Conservation (phyloP, 2,888 invertebrate species). For the Noctua comes region DNA sequence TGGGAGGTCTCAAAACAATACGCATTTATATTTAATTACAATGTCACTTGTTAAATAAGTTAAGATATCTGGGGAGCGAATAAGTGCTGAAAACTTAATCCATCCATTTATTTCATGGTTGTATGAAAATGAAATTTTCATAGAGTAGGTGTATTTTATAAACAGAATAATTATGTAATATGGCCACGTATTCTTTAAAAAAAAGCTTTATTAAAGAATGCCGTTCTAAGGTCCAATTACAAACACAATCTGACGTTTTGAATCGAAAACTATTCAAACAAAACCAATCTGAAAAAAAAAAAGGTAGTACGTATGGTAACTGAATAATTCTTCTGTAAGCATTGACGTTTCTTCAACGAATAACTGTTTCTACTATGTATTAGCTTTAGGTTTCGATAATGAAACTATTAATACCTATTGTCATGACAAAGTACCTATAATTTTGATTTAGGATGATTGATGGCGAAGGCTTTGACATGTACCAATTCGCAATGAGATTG, state of each 20-base stretch:
- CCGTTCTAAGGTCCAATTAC: not conserved
- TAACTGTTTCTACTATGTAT: too few species aligned
- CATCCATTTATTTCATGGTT: not conserved
- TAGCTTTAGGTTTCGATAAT: too few species aligned
- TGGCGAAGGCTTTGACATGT: too few species aligned
- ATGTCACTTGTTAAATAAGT: not conserved
- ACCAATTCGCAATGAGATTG: too few species aligned
- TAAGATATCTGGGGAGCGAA: too few species aligned
- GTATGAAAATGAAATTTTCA: not conserved
- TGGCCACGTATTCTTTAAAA: not conserved
- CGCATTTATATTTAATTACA: not conserved
- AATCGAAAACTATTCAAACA: not conserved
- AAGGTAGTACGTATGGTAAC: too few species aligned
- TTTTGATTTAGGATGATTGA: too few species aligned
- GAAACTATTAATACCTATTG: too few species aligned
- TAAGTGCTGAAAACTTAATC: not conserved
- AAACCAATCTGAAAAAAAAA: not conserved
- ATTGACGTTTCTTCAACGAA: too few species aligned
- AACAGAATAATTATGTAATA: not conserved
- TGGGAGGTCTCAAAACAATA: constrained; percentile 18
- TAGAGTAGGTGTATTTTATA: not conserved
- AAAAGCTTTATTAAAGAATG: not conserved
- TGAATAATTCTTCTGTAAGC: too few species aligned
- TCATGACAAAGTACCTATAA: too few species aligned
- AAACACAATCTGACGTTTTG: too few species aligned